These are phyloP conservation scores for Brevimyrus niger DNA, from an alignment of 2,113 vertebrate genomes.

Conservation along the genomic window DNA sequence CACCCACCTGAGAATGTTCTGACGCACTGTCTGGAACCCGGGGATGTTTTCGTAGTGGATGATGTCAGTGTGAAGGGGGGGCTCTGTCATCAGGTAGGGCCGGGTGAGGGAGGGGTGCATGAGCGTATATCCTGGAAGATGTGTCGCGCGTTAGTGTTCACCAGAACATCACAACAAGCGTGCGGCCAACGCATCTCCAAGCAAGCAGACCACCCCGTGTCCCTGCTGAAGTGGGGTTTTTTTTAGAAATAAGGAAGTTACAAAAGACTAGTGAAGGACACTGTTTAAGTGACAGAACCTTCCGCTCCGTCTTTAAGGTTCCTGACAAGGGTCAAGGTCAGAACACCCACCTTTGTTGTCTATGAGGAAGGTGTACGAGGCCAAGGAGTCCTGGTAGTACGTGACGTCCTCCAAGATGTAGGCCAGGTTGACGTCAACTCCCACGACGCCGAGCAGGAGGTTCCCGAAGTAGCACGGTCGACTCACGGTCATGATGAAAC, in stretches of 20 bases:
- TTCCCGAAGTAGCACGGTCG: constrained; percentile 97
- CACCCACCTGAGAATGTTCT: constrained; percentile 89
- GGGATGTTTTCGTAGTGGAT: constrained; percentile 98
- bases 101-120: constrained; percentile 96
- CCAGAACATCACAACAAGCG: background rate
- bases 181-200: background rate
- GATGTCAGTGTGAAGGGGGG: constrained; percentile 92
- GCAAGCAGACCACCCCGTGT: background rate
- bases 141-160: background rate
- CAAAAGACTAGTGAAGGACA: background rate
- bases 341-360: constrained; percentile 89
- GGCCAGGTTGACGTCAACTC: constrained; percentile 92
- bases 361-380: constrained; percentile 97
- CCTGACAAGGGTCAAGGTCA: background rate
- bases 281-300: background rate
- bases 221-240: background rate
- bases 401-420: constrained; percentile 97
- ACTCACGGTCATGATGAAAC: constrained; percentile 96
- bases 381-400: constrained; percentile 94
- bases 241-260: background rate
- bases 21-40: constrained; percentile 79
- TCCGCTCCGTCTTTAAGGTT: background rate
- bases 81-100: constrained; percentile 88
- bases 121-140: constrained; percentile 79
- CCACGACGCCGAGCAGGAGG: constrained; percentile 88